A percentile compares a stretch with the other conserved stretches of the same genome.
phyloP scores from a whole-genome alignment of 1,140 invertebrate species.

The Brachionus rotundiformis region DNA sequence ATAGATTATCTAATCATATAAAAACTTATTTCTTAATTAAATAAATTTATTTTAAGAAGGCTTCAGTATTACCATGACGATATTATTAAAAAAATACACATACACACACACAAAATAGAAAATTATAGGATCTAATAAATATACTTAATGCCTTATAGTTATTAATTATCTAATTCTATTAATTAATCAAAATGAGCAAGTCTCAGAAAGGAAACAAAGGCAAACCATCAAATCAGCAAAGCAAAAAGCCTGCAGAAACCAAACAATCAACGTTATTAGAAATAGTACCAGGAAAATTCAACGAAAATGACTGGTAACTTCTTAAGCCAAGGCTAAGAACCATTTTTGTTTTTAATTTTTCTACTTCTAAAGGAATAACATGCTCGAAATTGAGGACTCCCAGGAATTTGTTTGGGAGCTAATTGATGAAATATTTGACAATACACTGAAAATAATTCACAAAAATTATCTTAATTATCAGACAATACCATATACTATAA shows the following conservation, averaged over 20 bases:
- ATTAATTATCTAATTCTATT: not conserved
- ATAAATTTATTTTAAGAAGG: too few species aligned
- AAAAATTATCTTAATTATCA: slow-evolving; percentile 61
- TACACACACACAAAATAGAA: not conserved
- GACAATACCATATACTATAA: slow-evolving; percentile 62
- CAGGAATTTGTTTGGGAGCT: slow-evolving; percentile 62
- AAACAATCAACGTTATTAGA: slow-evolving; percentile 54
- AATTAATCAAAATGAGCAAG: slow-evolving; percentile 22
- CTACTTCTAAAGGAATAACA: slow-evolving; percentile 58
- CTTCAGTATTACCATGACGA: not conserved
- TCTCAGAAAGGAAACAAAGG: not conserved
- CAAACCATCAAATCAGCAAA: not conserved
- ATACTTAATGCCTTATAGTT: too few species aligned
- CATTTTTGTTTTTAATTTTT: not conserved
- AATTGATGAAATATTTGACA: slow-evolving; percentile 59
- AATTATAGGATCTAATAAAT: too few species aligned
- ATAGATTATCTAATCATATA: too few species aligned
- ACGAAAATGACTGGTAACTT: slow-evolving; percentile 62
- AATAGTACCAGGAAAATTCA: slow-evolving; percentile 64
- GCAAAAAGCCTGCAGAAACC: not conserved
- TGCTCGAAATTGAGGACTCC: slow-evolving; percentile 60
- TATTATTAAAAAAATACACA: not conserved
- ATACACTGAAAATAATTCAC: slow-evolving; percentile 58
- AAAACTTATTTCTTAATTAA: too few species aligned
- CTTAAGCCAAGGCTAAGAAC: not conserved